Evolutionary conservation across 2,797 vertebrate species (phyloP).

Genomic region (Bradypodion pumilum): DNA sequence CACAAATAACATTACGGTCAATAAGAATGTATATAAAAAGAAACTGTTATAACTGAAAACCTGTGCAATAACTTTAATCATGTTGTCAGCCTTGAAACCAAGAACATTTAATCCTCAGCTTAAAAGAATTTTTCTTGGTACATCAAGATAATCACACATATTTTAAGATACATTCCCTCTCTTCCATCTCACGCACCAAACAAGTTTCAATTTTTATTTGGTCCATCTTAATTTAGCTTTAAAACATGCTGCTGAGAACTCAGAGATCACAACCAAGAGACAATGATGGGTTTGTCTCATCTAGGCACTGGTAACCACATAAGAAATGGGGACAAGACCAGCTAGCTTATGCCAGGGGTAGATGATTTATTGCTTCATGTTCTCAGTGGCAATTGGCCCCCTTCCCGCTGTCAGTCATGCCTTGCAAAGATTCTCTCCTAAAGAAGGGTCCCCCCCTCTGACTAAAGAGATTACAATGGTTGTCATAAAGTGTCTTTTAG

Average conservation of each 20-base stretch:
- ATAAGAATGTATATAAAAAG: slow-evolving; percentile 51
- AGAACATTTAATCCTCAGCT: slow-evolving; percentile 38
- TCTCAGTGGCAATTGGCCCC: slow-evolving; percentile 92
- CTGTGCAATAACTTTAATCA: slow-evolving; percentile 16
- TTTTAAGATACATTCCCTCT: accelerated
- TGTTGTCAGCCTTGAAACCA: slow-evolving; percentile 26
- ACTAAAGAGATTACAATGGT: slow-evolving; percentile 92
- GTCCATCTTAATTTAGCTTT: slow-evolving; percentile 76
- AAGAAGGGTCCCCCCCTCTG: slow-evolving; percentile 84
- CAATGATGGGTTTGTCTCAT: slow-evolving; percentile 91
- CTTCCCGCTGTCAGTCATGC: slow-evolving; percentile 93
- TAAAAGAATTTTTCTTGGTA: background rate
- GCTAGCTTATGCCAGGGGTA: slow-evolving; percentile 84
- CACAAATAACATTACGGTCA: slow-evolving; percentile 56
- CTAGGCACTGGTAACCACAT: slow-evolving; percentile 85
- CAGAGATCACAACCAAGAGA: slow-evolving; percentile 73
- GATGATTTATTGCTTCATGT: slow-evolving; percentile 99
- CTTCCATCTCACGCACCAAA: slow-evolving; percentile 5
- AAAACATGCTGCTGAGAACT: slow-evolving; percentile 74
- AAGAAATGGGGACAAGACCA: slow-evolving; percentile 83
- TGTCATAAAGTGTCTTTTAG: slow-evolving; percentile 93
- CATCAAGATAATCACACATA: accelerated
- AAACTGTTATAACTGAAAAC: slow-evolving; percentile 37
- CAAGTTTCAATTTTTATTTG: slow-evolving; percentile 26
- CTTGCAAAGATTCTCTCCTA: slow-evolving; percentile 85